Conservation (phyloP, 2,888 invertebrate genomes). For the Hemaris fuciformis region DNA sequence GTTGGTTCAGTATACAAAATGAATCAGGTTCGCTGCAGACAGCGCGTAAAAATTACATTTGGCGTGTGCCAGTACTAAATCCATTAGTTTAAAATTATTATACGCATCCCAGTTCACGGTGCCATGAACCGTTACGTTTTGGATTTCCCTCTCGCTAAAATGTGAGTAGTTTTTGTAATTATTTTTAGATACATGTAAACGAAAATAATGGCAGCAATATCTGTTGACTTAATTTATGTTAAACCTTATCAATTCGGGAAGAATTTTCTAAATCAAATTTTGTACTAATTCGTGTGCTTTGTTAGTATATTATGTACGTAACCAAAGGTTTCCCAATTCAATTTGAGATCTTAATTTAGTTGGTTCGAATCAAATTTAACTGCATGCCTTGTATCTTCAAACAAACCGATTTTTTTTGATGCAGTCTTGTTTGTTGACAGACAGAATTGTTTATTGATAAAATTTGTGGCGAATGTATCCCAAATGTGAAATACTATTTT, state of each 20-base stretch:
- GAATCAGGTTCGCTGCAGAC: slow-evolving; percentile 49
- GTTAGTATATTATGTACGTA: background rate
- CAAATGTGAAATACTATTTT: no score
- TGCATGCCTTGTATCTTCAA: background rate
- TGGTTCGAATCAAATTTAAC: background rate
- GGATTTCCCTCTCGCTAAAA: slow-evolving; percentile 39
- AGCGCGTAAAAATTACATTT: slow-evolving; percentile 46
- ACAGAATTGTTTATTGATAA: background rate
- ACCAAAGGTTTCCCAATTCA: background rate
- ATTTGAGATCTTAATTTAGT: background rate
- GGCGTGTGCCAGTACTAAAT: slow-evolving; percentile 22
- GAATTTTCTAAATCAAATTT: no score
- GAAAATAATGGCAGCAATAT: no score
- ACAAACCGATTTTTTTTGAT: background rate
- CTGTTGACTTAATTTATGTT: no score
- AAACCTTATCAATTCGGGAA: no score
- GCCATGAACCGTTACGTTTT: slow-evolving; percentile 43
- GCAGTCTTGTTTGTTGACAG: background rate
- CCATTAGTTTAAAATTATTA: background rate
- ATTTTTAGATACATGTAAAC: background rate
- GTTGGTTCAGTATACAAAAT: slow-evolving; percentile 53
- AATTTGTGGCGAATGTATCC: no score
- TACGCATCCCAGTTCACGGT: background rate
- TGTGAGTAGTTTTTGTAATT: slow-evolving; percentile 37
- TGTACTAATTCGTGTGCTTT: no score